Conservation (phyloP, 2,113 vertebrate species). For the Sus scrofa region T2T-Sscrofa CM000817.6:122372501-122373000, state of each 20-base stretch:
- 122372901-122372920: neutral
- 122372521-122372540: neutral
- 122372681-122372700: neutral
- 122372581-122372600: neutral
- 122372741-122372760: neutral
- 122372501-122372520: neutral
- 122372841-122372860: neutral
- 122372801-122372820: neutral
- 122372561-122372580: neutral
- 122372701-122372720: neutral
- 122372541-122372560: constrained; percentile 1
- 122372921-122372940: too few relatives aligned
- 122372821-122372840: neutral
- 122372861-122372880: neutral
- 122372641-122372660: neutral
- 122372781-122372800: neutral
- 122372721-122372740: neutral
- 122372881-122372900: neutral
- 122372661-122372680: neutral
- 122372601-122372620: neutral
- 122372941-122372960: too few relatives aligned
- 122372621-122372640: neutral
- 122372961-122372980: too few relatives aligned
- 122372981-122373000: too few relatives aligned
- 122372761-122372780: neutral